phyloP scores from a whole-genome alignment of 2,888 invertebrate genomes.

The Trisateles emortualis region DNA sequence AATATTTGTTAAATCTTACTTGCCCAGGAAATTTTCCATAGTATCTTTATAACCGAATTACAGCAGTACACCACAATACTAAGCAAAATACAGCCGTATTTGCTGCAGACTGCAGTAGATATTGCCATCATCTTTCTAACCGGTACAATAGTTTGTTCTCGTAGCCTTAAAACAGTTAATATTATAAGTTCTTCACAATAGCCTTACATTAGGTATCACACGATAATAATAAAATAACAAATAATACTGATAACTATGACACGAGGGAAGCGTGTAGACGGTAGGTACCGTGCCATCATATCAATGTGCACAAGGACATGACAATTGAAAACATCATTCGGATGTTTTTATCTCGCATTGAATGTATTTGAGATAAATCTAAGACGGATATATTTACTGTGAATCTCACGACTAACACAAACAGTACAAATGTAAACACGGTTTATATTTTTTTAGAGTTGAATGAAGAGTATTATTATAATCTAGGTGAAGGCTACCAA shows the following conservation, averaged over 20 bases:
- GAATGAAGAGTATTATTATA: conserved; percentile 37
- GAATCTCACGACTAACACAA: conserved; percentile 14
- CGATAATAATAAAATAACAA: conserved; percentile 9
- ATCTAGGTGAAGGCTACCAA: conserved; percentile 55
- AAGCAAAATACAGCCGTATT: too few relatives aligned
- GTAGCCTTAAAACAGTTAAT: too few relatives aligned
- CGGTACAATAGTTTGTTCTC: too few relatives aligned
- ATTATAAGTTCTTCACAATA: too few relatives aligned
- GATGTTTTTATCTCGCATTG: conserved; percentile 7
- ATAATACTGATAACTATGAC: conserved; percentile 24
- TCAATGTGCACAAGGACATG: conserved; percentile 12
- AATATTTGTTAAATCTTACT: too few relatives aligned
- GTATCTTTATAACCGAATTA: too few relatives aligned
- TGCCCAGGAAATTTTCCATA: too few relatives aligned
- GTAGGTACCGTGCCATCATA: conserved; percentile 11
- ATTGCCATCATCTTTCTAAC: too few relatives aligned
- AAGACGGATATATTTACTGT: conserved; percentile 14
- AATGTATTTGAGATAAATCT: conserved; percentile 16
- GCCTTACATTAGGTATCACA: too few relatives aligned
- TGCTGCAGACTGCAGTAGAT: too few relatives aligned
- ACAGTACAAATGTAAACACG: conserved; percentile 29
- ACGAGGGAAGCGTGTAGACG: neutral
- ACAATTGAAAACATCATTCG: neutral
- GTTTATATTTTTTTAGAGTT: conserved; percentile 33
- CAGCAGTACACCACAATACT: too few relatives aligned